Evolutionary conservation across 2,113 vertebrate genomes (phyloP).

Genomic region (Zapornia atra): DNA sequence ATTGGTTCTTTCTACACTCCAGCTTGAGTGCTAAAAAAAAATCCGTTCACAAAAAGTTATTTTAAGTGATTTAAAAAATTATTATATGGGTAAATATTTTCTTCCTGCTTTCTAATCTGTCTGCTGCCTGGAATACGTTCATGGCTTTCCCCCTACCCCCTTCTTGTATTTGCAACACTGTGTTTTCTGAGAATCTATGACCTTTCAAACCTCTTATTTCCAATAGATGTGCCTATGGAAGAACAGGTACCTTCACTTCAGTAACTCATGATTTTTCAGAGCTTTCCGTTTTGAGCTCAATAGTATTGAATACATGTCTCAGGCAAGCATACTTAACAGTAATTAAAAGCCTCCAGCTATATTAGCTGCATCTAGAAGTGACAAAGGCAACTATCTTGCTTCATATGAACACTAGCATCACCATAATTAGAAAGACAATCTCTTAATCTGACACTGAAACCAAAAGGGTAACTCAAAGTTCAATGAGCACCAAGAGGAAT

Average conservation of each 20-base stretch:
- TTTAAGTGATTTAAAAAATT: neutral
- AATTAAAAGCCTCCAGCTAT: neutral
- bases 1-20: neutral
- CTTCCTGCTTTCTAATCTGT: neutral
- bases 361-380: neutral
- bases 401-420: neutral
- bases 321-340: neutral
- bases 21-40: neutral
- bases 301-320: neutral
- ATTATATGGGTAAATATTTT: neutral
- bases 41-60: neutral
- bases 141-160: neutral
- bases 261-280: neutral
- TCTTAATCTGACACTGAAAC: neutral
- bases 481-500: neutral
- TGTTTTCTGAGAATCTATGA: neutral
- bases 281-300: neutral
- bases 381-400: neutral
- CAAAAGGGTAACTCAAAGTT: neutral
- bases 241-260: neutral
- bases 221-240: neutral
- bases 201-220: neutral
- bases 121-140: neutral
- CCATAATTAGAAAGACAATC: neutral
- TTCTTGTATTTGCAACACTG: neutral